Conservation (phyloP, 2,888 invertebrate genomes). For the Orchesellides sinensis region DNA sequence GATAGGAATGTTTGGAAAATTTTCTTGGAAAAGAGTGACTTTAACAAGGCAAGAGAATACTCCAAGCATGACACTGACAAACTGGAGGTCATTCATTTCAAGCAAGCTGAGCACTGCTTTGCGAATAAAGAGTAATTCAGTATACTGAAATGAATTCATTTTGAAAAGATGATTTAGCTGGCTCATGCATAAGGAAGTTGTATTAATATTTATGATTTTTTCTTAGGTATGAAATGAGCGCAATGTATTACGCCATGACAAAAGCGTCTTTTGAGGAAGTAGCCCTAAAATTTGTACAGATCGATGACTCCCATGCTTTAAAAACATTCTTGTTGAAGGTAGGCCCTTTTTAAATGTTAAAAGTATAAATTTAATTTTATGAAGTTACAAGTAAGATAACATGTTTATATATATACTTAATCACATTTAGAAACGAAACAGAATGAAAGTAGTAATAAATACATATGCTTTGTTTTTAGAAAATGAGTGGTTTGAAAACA, state of each 20-base stretch:
- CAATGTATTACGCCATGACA: slow-evolving; percentile 92
- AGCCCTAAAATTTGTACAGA: slow-evolving; percentile 91
- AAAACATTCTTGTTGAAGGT: slow-evolving; percentile 89
- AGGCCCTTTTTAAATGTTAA: too few species aligned
- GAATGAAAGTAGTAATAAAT: background rate
- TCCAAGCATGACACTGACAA: slow-evolving; percentile 88
- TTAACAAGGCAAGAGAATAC: slow-evolving; percentile 90
- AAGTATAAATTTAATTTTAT: too few species aligned
- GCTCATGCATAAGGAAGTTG: background rate
- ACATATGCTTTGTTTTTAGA: slow-evolving; percentile 77
- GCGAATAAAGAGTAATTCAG: slow-evolving; percentile 82
- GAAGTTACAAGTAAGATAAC: too few species aligned
- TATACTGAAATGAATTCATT: slow-evolving; percentile 7
- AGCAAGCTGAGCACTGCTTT: slow-evolving; percentile 92
- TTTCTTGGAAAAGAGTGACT: slow-evolving; percentile 90
- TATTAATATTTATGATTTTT: slow-evolving; percentile 4
- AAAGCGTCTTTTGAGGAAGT: slow-evolving; percentile 96
- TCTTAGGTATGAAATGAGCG: slow-evolving; percentile 86
- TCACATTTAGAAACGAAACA: too few species aligned
- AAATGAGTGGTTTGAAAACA: slow-evolving; percentile 84
- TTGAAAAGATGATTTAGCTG: background rate
- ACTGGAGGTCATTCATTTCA: slow-evolving; percentile 89
- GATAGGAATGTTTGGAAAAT: slow-evolving; percentile 93
- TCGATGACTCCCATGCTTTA: slow-evolving; percentile 89
- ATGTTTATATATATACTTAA: too few species aligned